Evolutionary conservation across 2,113 vertebrate genomes (phyloP).

Genomic region (Hemicordylus capensis): DNA sequence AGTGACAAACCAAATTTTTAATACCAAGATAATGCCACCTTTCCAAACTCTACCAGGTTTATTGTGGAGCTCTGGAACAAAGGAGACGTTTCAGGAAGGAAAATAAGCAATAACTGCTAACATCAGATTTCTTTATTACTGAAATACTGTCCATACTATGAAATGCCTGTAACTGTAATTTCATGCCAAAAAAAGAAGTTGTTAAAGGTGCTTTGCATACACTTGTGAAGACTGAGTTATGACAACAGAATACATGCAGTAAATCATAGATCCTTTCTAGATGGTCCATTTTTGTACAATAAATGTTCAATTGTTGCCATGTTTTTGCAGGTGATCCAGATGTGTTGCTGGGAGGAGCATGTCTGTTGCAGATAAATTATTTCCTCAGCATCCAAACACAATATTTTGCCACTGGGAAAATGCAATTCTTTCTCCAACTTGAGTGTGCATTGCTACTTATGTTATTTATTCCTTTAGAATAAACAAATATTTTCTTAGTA

Average conservation of each 20-base stretch:
- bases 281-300: conserved; percentile 63
- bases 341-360: no score
- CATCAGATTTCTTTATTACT: conserved; percentile 37
- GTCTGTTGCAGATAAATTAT: background rate
- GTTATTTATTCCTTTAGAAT: background rate
- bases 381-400: background rate
- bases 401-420: background rate
- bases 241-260: conserved; percentile 42
- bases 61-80: conserved; percentile 33
- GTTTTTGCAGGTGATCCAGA: background rate
- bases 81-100: conserved; percentile 42
- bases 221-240: conserved; percentile 68
- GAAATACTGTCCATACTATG: conserved; percentile 56
- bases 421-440: background rate
- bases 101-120: conserved; percentile 52
- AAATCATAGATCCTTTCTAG: conserved; percentile 70
- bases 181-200: conserved; percentile 14
- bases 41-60: conserved; percentile 13
- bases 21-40: conserved; percentile 20
- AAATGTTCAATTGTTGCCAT: background rate
- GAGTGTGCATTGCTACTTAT: background rate
- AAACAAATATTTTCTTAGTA: no score
- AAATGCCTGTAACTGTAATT: conserved; percentile 10
- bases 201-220: conserved; percentile 62
- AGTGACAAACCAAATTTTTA: conserved; percentile 4